Percentiles rank a stretch among this genome's conserved stretches.
These are phyloP conservation scores for Mandrillus leucophaeus DNA, from an alignment of 2,113 vertebrate genomes.

Conservation along the genomic window DNA sequence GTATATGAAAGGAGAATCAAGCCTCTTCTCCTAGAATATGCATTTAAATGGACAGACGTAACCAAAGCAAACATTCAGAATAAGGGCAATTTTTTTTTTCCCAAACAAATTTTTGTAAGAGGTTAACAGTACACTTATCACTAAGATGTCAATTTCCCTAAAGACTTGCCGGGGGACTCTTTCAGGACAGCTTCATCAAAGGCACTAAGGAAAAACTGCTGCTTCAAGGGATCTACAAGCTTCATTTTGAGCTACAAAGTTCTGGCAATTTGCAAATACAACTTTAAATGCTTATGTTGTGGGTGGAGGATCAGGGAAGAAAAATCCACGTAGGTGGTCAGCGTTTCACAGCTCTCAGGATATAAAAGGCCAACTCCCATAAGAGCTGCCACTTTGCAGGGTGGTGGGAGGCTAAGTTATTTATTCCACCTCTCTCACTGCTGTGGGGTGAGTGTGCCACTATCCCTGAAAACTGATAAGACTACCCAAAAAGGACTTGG, in stretches of 20 bases:
- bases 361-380: neutral
- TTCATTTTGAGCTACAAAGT: neutral
- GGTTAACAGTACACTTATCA: fast-evolving
- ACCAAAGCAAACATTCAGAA: neutral
- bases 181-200: neutral
- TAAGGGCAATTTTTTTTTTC: neutral
- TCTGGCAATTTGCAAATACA: slow-evolving; percentile 29
- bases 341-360: neutral
- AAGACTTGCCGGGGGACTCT: neutral
- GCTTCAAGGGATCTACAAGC: neutral
- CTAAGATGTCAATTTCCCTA: neutral
- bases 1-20: neutral
- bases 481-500: neutral
- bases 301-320: slow-evolving; percentile 22
- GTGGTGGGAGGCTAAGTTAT: neutral
- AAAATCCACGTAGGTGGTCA: slow-evolving; percentile 48
- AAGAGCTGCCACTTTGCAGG: neutral
- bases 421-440: neutral
- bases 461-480: neutral
- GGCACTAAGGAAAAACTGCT: neutral
- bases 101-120: neutral
- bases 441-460: neutral
- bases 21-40: neutral
- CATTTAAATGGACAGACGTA: neutral
- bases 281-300: slow-evolving; percentile 4